Percentiles rank a stretch among this genome's conserved stretches.
phyloP scores from a whole-genome alignment of 2,113 vertebrate species.

The Colius striatus region DNA sequence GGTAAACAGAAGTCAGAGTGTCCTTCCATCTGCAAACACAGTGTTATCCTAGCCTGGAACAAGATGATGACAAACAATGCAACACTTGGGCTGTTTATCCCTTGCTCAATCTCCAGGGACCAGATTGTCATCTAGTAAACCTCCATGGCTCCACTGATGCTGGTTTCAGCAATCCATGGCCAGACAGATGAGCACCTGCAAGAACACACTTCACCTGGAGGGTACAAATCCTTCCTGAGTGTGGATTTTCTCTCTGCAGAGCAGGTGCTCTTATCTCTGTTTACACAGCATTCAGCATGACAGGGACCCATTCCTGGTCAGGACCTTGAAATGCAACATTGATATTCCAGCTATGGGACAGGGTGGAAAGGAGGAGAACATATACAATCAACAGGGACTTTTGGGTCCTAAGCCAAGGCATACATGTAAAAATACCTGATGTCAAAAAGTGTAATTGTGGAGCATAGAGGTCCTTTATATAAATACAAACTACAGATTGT shows the following conservation, averaged over 20 bases:
- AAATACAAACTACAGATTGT: neutral
- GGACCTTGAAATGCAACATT: neutral
- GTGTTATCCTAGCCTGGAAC: neutral
- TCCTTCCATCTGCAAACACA: neutral
- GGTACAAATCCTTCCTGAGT: neutral
- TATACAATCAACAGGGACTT: neutral
- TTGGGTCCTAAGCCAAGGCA: neutral
- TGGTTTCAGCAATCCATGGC: neutral
- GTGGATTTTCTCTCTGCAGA: neutral
- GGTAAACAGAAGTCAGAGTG: neutral
- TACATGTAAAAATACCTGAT: neutral
- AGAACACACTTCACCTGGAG: neutral
- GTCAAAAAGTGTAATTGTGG: neutral
- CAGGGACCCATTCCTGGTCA: neutral
- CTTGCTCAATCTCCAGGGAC: no score
- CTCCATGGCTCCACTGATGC: accelerated
- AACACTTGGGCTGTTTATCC: neutral
- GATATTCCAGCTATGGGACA: neutral
- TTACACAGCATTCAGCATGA: neutral
- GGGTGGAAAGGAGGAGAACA: neutral
- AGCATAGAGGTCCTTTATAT: neutral
- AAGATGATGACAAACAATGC: neutral
- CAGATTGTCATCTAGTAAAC: neutral
- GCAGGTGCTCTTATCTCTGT: constrained; percentile 1
- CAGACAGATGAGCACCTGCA: neutral